Base-by-base conservation (phyloP, 2,888 invertebrate genomes). In the Drosophila prolongata region DNA sequence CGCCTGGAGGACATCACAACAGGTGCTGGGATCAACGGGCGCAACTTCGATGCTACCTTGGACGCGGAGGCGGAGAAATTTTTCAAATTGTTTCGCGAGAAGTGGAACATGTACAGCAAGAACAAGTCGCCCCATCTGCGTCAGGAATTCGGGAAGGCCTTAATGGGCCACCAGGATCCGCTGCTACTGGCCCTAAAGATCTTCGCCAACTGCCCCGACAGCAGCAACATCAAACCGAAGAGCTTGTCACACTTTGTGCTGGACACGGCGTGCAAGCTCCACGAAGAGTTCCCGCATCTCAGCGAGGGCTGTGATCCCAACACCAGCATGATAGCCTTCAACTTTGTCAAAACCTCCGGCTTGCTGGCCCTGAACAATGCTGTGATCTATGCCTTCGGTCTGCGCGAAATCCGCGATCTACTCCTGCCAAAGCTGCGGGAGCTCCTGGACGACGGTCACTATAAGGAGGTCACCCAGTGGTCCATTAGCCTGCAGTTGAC, bases 401-500 rank as follows among this genome's bases (percentile, higher is more conserved):
- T 97, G 79, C 82, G 89, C 24, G 92, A 94, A 69, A 94, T 95
- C 71, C 94, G 95, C 77, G 93, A 94, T 75, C 89, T 94, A 61
- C 94, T 96, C 87, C 79, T 95, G 75, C 94, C 94, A 16, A 93
- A 94, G 78, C 93, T 96, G 47, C 93, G 94, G 89, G 93, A 94
- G 57, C 92, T 95, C 85, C 91, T 95, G 47, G 78, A 90, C 11
- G 91, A 93, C 19, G 93, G 94, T 72, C 93, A 94, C 78, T 96
- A 95, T 91, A 96, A 96, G 93, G 95, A 94, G 93, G 97, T 96
- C 30, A 95, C 95, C 38, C 95, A 96, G 88, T 94, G 95, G 92
- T 94, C 95, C 8, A 93, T 95, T 58, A 93, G 95, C 56, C 93
- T 97, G 86, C 93, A 95, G 73, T 91, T 97, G 42, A 95, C 95